Conservation (phyloP, 2,888 invertebrate genomes). For the Drosophila picticornis region DNA sequence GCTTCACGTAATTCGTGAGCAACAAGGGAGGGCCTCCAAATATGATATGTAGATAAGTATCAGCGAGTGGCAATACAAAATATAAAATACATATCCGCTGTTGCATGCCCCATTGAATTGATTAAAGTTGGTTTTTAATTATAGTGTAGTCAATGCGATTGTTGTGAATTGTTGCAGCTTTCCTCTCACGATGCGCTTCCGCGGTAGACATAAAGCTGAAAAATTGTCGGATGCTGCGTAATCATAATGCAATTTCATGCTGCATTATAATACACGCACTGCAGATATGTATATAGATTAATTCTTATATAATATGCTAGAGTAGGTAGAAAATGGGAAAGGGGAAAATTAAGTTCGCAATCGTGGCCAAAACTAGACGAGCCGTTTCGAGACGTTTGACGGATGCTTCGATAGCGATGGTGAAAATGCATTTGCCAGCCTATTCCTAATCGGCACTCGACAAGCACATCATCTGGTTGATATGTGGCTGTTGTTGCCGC, state of each 20-base stretch:
- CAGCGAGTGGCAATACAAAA: slow-evolving; percentile 11
- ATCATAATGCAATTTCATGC: slow-evolving; percentile 66
- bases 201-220: slow-evolving; percentile 19
- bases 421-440: slow-evolving; percentile 63
- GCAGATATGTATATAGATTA: slow-evolving; percentile 25
- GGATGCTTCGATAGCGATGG: slow-evolving; percentile 33
- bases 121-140: slow-evolving; percentile 52
- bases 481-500: slow-evolving; percentile 39
- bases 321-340: slow-evolving; percentile 3
- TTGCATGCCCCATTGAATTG: slow-evolving; percentile 60
- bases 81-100: slow-evolving; percentile 65
- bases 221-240: slow-evolving; percentile 40
- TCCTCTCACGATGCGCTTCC: slow-evolving; percentile 54
- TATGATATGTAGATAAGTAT: slow-evolving; percentile 34
- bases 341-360: slow-evolving; percentile 28
- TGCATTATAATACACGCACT: slow-evolving; percentile 44
- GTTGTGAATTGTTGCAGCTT: slow-evolving; percentile 31
- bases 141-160: slow-evolving; percentile 30
- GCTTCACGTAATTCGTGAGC: slow-evolving; percentile 27
- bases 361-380: slow-evolving; percentile 34
- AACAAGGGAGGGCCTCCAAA: slow-evolving; percentile 8
- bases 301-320: slow-evolving; percentile 63
- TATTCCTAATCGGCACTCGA: slow-evolving; percentile 38
- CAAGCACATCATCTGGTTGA: slow-evolving; percentile 59
- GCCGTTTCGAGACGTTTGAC: slow-evolving; percentile 1